These are phyloP conservation scores for Diadophis punctatus DNA, from an alignment of 2,113 vertebrate genomes.

Conservation along the genomic window DNA sequence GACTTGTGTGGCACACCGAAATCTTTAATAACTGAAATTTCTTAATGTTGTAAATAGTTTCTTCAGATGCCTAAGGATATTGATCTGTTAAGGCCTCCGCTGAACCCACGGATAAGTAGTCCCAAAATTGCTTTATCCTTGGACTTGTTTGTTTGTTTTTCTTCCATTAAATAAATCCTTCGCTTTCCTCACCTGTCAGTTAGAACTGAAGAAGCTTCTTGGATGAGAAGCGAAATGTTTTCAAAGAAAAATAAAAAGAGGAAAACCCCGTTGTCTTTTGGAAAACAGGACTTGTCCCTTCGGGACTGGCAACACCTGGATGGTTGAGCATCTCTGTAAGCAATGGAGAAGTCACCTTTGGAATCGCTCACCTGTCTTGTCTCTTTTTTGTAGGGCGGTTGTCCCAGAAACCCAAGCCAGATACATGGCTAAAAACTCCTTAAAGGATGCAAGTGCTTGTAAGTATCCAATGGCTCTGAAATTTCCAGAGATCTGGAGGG, in stretches of 20 bases:
- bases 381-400: neutral
- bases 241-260: neutral
- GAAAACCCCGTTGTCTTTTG: neutral
- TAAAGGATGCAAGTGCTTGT: conserved; percentile 23
- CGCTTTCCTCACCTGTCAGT: neutral
- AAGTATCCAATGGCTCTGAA: neutral
- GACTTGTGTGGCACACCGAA: neutral
- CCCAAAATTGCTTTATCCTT: neutral
- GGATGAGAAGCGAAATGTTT: neutral
- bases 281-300: too few species aligned
- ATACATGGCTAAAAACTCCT: conserved; percentile 4
- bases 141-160: neutral
- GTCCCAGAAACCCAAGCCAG: neutral
- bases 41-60: neutral
- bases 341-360: neutral
- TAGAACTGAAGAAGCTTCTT: neutral
- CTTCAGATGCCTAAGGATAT: neutral
- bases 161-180: neutral
- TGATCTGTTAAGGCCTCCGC: neutral
- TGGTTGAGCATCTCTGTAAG: neutral
- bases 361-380: neutral
- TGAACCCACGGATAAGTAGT: neutral
- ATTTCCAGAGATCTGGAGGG: neutral
- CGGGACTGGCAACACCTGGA: neutral
- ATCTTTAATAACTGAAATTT: neutral